phyloP scores from a whole-genome alignment of 2,888 invertebrate species.

The Pachycephus smyrnensis region DNA sequence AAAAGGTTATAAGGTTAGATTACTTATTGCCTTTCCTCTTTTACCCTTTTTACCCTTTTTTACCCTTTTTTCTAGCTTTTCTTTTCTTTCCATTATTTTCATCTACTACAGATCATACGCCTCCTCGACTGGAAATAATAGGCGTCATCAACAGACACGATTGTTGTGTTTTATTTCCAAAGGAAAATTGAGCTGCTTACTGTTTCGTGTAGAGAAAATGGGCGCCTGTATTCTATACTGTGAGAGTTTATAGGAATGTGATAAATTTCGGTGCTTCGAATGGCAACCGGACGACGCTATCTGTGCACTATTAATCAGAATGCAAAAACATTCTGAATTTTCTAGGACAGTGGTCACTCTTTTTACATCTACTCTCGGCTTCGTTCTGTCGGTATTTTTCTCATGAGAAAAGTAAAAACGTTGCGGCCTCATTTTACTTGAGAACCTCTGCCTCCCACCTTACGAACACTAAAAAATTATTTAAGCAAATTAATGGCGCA shows the following conservation, averaged over 20 bases:
- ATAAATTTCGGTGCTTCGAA: neutral
- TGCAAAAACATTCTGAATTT: conserved; percentile 31
- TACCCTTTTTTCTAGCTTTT: no score
- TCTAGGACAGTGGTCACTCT: conserved; percentile 24
- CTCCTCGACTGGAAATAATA: no score
- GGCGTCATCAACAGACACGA: neutral
- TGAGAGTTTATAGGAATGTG: neutral
- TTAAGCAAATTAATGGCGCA: neutral
- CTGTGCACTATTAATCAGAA: conserved; percentile 30
- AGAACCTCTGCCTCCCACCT: neutral
- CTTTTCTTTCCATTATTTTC: no score
- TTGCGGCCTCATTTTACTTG: neutral
- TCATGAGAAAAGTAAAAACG: neutral
- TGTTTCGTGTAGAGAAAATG: neutral
- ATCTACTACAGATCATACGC: no score
- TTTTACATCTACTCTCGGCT: conserved; percentile 27
- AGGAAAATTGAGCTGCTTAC: neutral
- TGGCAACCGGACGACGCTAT: conserved; percentile 30
- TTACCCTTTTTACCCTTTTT: no score
- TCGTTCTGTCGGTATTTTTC: conserved; percentile 12
- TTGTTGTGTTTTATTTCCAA: neutral
- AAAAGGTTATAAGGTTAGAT: no score
- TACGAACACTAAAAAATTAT: neutral
- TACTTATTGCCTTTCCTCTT: no score
- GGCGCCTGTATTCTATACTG: neutral